Evolutionary conservation across 2,888 invertebrate genomes (phyloP).

Genomic region (Hipparchia semele): DNA sequence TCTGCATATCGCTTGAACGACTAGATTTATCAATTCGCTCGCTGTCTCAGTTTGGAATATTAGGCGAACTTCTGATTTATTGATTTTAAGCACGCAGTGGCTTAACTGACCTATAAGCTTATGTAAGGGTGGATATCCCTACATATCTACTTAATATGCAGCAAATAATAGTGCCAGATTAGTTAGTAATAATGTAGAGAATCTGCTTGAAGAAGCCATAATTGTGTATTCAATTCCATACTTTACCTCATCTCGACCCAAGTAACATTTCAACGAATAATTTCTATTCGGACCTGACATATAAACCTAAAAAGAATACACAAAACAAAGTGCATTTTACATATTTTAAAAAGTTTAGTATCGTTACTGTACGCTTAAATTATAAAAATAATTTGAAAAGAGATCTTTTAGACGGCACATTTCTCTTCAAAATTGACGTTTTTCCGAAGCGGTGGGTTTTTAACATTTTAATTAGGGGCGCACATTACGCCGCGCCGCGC

Average conservation of each 20-base stretch:
- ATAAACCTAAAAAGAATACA: no score
- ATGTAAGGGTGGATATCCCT: background rate
- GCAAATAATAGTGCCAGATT: constrained; percentile 12
- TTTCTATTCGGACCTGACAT: background rate
- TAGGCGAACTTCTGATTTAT: constrained; percentile 65
- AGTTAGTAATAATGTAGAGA: constrained; percentile 8
- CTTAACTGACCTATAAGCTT: background rate
- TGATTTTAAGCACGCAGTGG: constrained; percentile 50
- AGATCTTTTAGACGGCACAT: constrained; percentile 78
- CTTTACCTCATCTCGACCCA: background rate
- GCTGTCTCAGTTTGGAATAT: constrained; percentile 69
- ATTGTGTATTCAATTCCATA: constrained; percentile 6
- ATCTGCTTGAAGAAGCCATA: constrained; percentile 14
- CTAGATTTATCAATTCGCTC: constrained; percentile 79
- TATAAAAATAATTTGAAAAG: constrained; percentile 78
- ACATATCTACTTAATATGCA: constrained; percentile 1
- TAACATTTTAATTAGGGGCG: constrained; percentile 84
- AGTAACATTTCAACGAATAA: background rate
- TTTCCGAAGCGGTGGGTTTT: constrained; percentile 81
- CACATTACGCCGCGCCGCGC: constrained; percentile 75
- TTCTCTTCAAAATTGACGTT: constrained; percentile 82
- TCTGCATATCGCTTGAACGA: constrained; percentile 81
- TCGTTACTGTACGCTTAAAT: constrained; percentile 62
- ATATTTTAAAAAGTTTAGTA: constrained; percentile 40
- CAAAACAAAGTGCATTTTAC: background rate